Evolutionary conservation across 2,113 vertebrate species (phyloP), one percentile per base, ranked within the genome.

Genomic region (Crotalus viridis): DNA sequence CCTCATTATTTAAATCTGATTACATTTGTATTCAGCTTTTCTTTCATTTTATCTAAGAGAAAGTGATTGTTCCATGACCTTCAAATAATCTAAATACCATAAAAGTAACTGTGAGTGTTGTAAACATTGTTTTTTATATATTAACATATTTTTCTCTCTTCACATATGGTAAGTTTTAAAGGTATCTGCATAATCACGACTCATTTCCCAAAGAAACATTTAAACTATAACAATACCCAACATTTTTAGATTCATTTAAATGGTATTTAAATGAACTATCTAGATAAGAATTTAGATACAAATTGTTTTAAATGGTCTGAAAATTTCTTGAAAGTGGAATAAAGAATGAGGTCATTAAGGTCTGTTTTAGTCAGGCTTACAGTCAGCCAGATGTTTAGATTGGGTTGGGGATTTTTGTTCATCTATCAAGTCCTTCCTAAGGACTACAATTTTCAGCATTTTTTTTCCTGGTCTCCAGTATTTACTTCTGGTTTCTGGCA

Each of bases 91-190:
- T 3, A 89, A 0, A 12, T 88, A 39, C 21, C 90, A 13, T 56
- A 87, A 92, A 22, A 3, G 22, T 43, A 52, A 64, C 89, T 69
- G 43, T 46, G 52, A 21, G 3, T 91, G 21, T 87, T 92, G 8
- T 26, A 93, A 93, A 94, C 59, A 90, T 93, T 81, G 86, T 19
- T 94, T 93, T 94, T 51, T 81, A 4, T 88, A 56, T 56, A 33
- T 43, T 69, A 92, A 85, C 61, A 81, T 91, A 87, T 93, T 94
- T 88, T 93, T 26, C 54, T 89, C 88, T 93, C 93, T 95, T 94
- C 90, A 54, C 86, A 17, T 89, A 89, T 4, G 81, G 8, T 54
- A 92, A 91, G 91, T 91, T 94, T 46, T 52, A 91, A 64, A 95
- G 93, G 24, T 1, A 0, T 91, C 88, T 89, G 10, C 92, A 88